Base-by-base conservation (phyloP, 35 echinoderm and acorn worm species). In the Heliocidaris tuberculata region DNA sequence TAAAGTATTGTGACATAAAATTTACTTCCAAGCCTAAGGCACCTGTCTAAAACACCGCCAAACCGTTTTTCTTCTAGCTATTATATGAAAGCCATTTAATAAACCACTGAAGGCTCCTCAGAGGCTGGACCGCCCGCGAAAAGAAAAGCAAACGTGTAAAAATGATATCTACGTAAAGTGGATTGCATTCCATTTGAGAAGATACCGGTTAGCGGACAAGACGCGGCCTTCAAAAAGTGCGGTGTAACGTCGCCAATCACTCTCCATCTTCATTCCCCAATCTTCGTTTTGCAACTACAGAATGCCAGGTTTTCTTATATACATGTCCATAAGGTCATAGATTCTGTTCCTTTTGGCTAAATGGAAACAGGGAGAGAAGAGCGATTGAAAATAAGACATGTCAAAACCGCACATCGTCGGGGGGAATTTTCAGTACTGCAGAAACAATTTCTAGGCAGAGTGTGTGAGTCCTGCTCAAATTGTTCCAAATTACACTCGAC, bases 141-240 rank as follows among this genome's bases (percentile, higher is more conserved):
- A 56, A 56, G 27, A 78, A 78, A 78, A 27, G 21, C 21, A 78
- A 78, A 78, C 27, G 65, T 78, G 65, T 78, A 78, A 78, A 78
- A 78, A 78, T 78, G 65, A 78, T n/a, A 78, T n/a, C 65, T 27
- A 78, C 21, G 65, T 24, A 78, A n/a, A 27, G 19, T 78, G 27
- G 65, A 78, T 78, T 78, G 65, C 21, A 78, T 78, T 78, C 27
- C 15, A 78, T 27, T 27, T 78, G 65, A 78, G 65, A 78, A 78
- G 27, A 78, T n/a, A 78, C 65, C 27, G 27, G 52, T 78, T n/a
- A n/a, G 65, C 65, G 65, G 27, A 78, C 65, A 78, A 78, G 17
- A 89, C 11, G 30, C 50, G 91, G 91, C 91, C 91, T 93, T 93
- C 91, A 48, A 59, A 93, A 93, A 93, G 91, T 93, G 30, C 91